Base-by-base conservation (phyloP, 2,797 vertebrate genomes). In the Sebastiscus tertius region DNA sequence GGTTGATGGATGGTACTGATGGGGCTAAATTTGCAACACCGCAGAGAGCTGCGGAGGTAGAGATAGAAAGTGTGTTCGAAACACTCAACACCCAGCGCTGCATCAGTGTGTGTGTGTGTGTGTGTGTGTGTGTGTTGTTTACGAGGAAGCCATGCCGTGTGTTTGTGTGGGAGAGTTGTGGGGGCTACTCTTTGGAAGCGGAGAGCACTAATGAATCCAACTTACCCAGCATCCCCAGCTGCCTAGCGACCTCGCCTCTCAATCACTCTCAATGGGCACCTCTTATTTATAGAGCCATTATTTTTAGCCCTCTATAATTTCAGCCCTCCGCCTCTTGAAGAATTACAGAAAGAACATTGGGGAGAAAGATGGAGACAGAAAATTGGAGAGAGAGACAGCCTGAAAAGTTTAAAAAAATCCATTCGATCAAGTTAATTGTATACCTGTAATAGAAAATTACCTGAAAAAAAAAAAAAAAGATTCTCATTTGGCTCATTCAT, bases 241-340 rank as follows among this genome's bases (percentile, higher is more conserved):
- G 87, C 88, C 70, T 84, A 77, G 79, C 78, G 81, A 89, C 88
- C 88, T 93, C 77, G 72, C 86, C 88, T 90, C 89, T 93, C 93
- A 90, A 90, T 95, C 92, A 94, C 87, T 93, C 91, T 89, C 92
- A 90, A 88, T 86, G 83, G 93, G 92, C 87, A 83, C 86, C 85
- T 84, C 85, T 90, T 94, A 94, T 94, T 95, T 94, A 92, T 94
- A 93, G 92, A 87, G 83, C 72, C 85, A 89, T 92, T 95, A 94
- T 95, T 93, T 95, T 94, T 94, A 94, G 93, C 83, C 78, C 77
- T 83, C 85, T 87, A 87, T 93, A 86, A 93, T 94, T 94, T 92
- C 89, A 89, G 76, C 80, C 60, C 75, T 78, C 68, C 68, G 63
- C 81, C 73, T 92, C 76, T 81, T 85, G 88, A 90, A 87, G 88